These are phyloP conservation scores for Riptortus pedestris DNA, from an alignment of 1,140 invertebrate species.

Conservation along the genomic window DNA sequence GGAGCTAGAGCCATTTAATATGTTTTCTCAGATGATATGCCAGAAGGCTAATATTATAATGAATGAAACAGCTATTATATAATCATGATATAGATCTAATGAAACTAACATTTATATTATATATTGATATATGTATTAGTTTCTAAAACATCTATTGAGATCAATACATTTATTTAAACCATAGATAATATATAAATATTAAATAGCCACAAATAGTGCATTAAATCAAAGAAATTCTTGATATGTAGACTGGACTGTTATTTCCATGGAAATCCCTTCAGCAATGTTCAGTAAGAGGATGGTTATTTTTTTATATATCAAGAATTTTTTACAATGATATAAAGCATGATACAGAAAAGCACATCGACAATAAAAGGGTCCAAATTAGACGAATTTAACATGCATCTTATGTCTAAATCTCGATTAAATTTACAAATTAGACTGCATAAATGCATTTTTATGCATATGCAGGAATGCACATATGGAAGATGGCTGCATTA, in stretches of 20 bases:
- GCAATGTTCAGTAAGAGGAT: conserved; percentile 1
- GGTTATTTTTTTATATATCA: conserved; percentile 8
- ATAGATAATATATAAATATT: conserved; percentile 21
- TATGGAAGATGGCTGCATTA: conserved; percentile 10
- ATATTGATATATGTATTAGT: conserved; percentile 19
- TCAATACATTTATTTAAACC: conserved; percentile 25
- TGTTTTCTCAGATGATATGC: not conserved
- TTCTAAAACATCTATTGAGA: conserved; percentile 22
- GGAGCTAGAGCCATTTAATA: conserved; percentile 9
- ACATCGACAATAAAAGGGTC: conserved; percentile 19
- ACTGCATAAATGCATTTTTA: conserved; percentile 7
- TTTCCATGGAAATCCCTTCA: conserved; percentile 25
- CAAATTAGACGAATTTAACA: conserved; percentile 20
- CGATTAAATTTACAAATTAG: no score
- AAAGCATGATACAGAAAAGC: conserved; percentile 5
- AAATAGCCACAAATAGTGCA: conserved; percentile 9
- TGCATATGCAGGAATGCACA: not conserved
- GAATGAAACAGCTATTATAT: conserved; percentile 13
- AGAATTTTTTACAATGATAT: conserved; percentile 16
- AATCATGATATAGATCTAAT: conserved; percentile 12
- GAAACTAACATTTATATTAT: conserved; percentile 18
- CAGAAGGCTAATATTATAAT: conserved; percentile 6
- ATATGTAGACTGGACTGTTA: conserved; percentile 3
- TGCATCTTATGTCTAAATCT: conserved; percentile 1
- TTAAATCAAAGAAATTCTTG: conserved; percentile 12